These are phyloP conservation scores for Patiria miniata DNA, from an alignment of 35 echinoderm and acorn worm species.

Conservation along the genomic window DNA sequence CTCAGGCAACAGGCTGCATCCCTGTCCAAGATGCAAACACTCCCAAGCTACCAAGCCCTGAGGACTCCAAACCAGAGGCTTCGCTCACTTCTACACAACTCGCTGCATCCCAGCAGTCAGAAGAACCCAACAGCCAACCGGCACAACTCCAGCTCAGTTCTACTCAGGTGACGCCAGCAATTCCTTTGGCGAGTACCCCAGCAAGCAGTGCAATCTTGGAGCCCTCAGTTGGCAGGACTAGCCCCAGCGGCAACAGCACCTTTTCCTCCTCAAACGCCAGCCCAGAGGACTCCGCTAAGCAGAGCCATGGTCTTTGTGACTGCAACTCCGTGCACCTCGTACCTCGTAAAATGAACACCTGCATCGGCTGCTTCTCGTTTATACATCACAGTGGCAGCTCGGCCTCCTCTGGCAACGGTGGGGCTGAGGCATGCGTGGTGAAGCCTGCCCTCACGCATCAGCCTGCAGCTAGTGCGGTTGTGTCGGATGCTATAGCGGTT, in stretches of 20 bases:
- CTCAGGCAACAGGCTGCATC: neutral
- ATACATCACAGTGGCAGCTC: constrained; percentile 64
- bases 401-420: neutral
- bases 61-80: neutral
- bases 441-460: constrained; percentile 73
- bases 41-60: neutral
- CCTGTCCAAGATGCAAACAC: neutral
- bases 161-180: constrained; percentile 15
- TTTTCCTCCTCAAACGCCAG: constrained; percentile 15
- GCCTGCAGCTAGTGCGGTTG: constrained; percentile 63
- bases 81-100: neutral
- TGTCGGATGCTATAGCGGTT: constrained; percentile 70
- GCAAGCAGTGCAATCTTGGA: neutral
- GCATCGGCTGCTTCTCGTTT: constrained; percentile 86
- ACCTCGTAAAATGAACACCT: constrained; percentile 23
- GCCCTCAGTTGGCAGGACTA: constrained; percentile 18
- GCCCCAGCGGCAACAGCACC: constrained; percentile 13
- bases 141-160: constrained; percentile 37
- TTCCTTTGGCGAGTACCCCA: neutral
- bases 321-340: constrained; percentile 28
- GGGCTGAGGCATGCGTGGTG: constrained; percentile 78
- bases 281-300: neutral
- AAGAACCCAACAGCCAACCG: constrained; percentile 2
- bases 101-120: neutral
- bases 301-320: constrained; percentile 18